A percentile compares a stretch with the other conserved stretches of the same genome.
Conservation (phyloP, 2,888 invertebrate genomes). For the Poecilobothrus nobilitatus region DNA sequence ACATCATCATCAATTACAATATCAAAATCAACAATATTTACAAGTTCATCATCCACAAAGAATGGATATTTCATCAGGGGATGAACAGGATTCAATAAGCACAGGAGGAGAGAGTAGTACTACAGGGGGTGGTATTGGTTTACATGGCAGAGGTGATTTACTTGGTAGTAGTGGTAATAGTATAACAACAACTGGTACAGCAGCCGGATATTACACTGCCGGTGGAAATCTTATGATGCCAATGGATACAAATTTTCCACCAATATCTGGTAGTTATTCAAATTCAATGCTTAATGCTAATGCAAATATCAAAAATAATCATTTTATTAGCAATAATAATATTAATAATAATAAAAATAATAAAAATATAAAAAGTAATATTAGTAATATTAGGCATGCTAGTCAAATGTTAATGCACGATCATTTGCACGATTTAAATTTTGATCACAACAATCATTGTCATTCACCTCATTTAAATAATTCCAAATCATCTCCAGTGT, state of each 20-base stretch:
- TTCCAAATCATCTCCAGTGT: conserved; percentile 7
- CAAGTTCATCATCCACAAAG: conserved; percentile 19
- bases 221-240: conserved; percentile 18
- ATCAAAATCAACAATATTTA: conserved; percentile 21
- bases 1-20: conserved; percentile 27
- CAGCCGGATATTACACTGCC: not conserved
- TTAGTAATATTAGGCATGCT: conserved; percentile 12
- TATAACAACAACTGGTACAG: not conserved
- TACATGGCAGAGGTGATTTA: not conserved
- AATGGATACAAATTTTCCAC: conserved; percentile 37
- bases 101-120: conserved; percentile 27
- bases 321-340: conserved; percentile 21
- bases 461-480: not conserved
- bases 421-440: not conserved
- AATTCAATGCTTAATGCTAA: conserved; percentile 10
- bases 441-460: conserved; percentile 1
- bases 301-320: conserved; percentile 17
- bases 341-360: conserved; percentile 23
- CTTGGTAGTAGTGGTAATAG: not conserved
- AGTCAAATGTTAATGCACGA: conserved; percentile 5
- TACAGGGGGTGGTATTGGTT: not conserved
- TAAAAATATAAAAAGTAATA: conserved; percentile 17
- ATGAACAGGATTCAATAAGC: conserved; percentile 22
- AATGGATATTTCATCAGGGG: conserved; percentile 23
- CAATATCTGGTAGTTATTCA: conserved; percentile 38